A percentile compares a stretch with the other conserved stretches of the same genome.
Conservation (phyloP, 2,888 invertebrate species). For the Agrochola circellaris region DNA sequence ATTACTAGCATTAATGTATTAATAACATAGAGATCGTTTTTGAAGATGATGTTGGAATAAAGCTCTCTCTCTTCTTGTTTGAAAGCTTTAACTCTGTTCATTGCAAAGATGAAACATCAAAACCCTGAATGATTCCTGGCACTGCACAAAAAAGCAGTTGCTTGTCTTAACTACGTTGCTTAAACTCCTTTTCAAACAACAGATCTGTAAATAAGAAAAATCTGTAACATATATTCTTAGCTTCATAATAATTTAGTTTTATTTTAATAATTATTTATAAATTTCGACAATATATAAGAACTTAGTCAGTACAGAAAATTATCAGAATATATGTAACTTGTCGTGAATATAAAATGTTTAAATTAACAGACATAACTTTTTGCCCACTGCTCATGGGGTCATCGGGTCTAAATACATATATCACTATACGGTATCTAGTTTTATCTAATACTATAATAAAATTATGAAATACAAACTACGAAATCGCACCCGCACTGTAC, state of each 20-base stretch:
- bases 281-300: constrained; percentile 49
- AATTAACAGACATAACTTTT: background rate
- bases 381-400: constrained; percentile 37
- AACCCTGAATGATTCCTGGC: background rate
- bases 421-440: constrained; percentile 9
- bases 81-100: background rate
- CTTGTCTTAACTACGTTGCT: constrained; percentile 3
- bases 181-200: background rate
- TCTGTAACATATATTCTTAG: background rate
- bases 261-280: constrained; percentile 19
- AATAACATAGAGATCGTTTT: background rate
- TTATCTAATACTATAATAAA: constrained; percentile 12
- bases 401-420: constrained; percentile 40
- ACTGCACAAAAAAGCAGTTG: background rate
- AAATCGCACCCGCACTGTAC: constrained; percentile 12
- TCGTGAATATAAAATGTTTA: constrained; percentile 15
- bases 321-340: constrained; percentile 26
- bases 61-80: background rate
- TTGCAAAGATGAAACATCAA: background rate
- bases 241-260: background rate
- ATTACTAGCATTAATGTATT: background rate
- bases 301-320: constrained; percentile 14
- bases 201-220: background rate
- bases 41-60: background rate
- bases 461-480: background rate